These are phyloP conservation scores for Papilio polytes DNA, from an alignment of 1,140 invertebrate genomes.

Conservation along the genomic window DNA sequence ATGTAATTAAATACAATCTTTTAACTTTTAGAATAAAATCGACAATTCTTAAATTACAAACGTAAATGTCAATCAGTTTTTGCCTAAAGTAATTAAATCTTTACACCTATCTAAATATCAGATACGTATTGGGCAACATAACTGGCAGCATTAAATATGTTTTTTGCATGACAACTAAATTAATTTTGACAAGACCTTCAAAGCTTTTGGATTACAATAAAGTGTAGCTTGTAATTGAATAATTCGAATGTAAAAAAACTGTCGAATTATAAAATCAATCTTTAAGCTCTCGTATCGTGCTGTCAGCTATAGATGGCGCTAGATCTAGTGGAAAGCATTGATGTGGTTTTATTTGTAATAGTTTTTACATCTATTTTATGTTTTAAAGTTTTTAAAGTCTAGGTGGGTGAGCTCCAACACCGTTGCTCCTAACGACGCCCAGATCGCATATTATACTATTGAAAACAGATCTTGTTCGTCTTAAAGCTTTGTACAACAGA, in stretches of 20 bases:
- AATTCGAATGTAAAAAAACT: neutral
- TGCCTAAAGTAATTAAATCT: slow-evolving; percentile 2
- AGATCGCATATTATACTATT: no score
- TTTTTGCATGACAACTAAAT: neutral
- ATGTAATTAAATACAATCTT: neutral
- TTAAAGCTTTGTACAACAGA: neutral
- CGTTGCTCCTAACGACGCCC: no score
- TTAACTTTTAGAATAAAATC: neutral
- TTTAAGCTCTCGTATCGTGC: no score
- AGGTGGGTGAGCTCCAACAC: no score
- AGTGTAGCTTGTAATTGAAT: neutral
- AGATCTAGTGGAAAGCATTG: no score
- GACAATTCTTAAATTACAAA: slow-evolving; percentile 2
- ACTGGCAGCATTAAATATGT: neutral
- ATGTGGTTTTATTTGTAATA: no score
- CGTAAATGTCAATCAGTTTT: neutral
- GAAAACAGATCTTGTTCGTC: no score
- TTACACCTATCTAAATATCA: neutral
- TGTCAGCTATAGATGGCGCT: no score
- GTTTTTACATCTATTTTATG: no score
- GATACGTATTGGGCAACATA: neutral
- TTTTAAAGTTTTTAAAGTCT: no score
- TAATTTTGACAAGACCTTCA: neutral
- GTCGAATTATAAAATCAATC: neutral
- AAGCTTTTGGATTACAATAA: neutral